Evolutionary conservation across 2,797 vertebrate species (phyloP), one percentile per base, ranked within the genome.

Genomic region (Acrossocheilus fasciatus): DNA sequence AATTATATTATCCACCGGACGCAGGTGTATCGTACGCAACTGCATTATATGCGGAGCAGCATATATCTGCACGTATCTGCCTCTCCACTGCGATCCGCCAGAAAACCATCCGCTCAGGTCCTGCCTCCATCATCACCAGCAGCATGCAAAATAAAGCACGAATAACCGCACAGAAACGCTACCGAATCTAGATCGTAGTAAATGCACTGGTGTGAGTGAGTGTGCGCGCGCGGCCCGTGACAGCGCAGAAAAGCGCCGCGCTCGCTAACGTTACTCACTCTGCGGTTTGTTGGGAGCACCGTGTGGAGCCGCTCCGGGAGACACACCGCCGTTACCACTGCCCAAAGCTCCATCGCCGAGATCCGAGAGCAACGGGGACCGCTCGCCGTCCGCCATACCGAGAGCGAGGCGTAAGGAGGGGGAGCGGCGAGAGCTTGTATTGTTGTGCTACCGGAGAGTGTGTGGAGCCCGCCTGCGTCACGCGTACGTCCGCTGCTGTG

Each of bases 311-410:
- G 94, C 93, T 11, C 96, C 94, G 23, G 97, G 96, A 84, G 95
- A 95, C 92, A 96, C 89, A 81, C 93, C 92, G 87, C 94, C 93
- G 90, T 96, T 93, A 83, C 96, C 95, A 89, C 96, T 95, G 88
- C 96, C 94, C 1, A 95, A 93, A 68, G 93, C 95, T 78, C 96
- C 96, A 88, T 97, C 97, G 82, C 96, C 95, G 75, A 96, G 92
- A 83, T 98, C 97, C 20, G 96, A 96, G 57, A 98, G 95, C 84
- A 98, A 91, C 89, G 97, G 97, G 88, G 97, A 98, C 90, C 97
- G 96, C 95, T 98, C 97, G 87, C 97, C 97, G 92, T 98, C 97
- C 93, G 97, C 97, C 96, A 97, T 97, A 92, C 92, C 95, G 94
- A 94, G 84, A 94, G 91, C 89, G 81, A 93, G 92, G 91, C 91